Conservation (phyloP, 2,888 invertebrate species). For the Sipha maydis region DNA sequence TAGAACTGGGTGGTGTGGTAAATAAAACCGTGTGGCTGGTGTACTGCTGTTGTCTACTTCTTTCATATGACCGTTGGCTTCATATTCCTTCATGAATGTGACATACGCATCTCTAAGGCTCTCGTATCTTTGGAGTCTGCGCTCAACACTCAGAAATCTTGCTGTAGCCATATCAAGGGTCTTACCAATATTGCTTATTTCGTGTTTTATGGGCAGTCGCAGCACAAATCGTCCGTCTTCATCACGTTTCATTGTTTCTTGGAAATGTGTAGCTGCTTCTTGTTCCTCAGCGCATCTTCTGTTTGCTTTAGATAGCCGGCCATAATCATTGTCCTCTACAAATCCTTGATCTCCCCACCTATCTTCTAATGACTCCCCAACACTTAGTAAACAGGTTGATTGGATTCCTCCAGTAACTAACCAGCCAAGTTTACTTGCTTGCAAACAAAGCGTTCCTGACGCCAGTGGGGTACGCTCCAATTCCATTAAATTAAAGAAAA, state of each 20-base stretch:
- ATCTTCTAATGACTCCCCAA: background rate
- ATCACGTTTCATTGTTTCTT: background rate
- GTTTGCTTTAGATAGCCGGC: background rate
- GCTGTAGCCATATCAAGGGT: background rate
- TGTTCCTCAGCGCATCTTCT: background rate
- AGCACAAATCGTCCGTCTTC: background rate
- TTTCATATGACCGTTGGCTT: too few species aligned
- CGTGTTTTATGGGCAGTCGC: background rate
- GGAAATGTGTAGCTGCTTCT: background rate
- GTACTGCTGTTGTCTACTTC: too few species aligned
- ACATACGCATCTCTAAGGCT: too few species aligned
- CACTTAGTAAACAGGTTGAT: background rate
- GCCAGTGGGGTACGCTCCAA: background rate
- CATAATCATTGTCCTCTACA: background rate
- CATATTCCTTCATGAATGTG: too few species aligned
- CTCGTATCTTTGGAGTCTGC: background rate
- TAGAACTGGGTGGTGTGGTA: too few species aligned
- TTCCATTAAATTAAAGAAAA: background rate
- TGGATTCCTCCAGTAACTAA: background rate
- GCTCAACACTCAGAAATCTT: background rate
- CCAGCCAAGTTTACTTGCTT: constrained; percentile 3
- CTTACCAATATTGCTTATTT: background rate
- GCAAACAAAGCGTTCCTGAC: background rate
- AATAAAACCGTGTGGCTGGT: too few species aligned
- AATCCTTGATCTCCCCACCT: too few species aligned